Conservation (phyloP, 2,113 vertebrate genomes). For the Grammomys surdaster region DNA sequence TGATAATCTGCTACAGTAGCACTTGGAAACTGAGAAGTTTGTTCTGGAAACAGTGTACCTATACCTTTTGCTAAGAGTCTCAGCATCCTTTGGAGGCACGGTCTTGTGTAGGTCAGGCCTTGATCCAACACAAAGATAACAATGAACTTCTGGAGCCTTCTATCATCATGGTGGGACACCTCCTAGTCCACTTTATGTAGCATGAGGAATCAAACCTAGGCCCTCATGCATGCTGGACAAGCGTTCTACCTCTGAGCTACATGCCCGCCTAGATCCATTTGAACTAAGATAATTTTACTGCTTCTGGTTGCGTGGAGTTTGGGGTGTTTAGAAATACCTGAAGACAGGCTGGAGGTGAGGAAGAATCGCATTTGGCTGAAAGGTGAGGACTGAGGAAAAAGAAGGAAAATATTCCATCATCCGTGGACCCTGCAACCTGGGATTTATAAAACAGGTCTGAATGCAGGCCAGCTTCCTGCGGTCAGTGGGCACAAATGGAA, state of each 20-base stretch:
- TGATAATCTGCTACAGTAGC: background rate
- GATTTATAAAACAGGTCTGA: background rate
- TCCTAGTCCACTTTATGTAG: background rate
- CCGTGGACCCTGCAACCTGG: background rate
- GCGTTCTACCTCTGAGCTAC: background rate
- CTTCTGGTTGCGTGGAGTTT: accelerated
- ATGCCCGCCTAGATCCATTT: background rate
- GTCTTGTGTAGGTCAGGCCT: background rate
- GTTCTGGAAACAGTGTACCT: background rate
- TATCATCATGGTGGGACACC: accelerated
- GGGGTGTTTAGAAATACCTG: background rate
- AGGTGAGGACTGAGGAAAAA: background rate
- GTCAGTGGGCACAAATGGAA: background rate
- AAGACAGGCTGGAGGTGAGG: background rate
- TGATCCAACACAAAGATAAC: background rate
- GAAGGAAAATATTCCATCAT: accelerated
- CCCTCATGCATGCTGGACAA: background rate
- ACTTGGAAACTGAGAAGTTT: background rate
- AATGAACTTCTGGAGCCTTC: background rate
- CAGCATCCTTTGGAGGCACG: background rate
- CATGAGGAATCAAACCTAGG: background rate
- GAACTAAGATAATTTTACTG: background rate
- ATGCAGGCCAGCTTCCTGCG: background rate
- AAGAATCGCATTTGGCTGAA: background rate
- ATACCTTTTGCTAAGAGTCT: background rate